phyloP scores from a whole-genome alignment of 1,140 invertebrate species.

The Leptopilina clavipes region DNA sequence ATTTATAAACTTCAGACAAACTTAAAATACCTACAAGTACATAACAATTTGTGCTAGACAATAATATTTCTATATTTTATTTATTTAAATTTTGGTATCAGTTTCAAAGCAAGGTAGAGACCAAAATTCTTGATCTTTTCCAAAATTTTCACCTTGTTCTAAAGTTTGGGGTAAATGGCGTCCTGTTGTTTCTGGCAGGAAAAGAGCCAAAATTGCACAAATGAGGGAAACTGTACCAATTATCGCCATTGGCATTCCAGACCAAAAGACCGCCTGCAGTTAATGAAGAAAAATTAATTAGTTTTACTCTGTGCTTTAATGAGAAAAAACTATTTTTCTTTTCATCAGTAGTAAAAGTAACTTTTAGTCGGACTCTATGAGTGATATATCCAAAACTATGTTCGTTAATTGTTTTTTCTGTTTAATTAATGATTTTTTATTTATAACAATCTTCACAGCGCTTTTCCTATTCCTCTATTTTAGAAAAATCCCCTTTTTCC shows the following conservation, averaged over 20 bases:
- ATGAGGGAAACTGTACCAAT: conserved; percentile 75
- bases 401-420: too few species aligned
- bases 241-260: conserved; percentile 75
- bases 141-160: conserved; percentile 82
- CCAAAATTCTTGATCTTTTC: conserved; percentile 78
- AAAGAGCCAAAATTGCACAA: conserved; percentile 76
- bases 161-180: conserved; percentile 82
- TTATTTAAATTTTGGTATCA: conserved; percentile 41
- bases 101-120: conserved; percentile 70
- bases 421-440: too few species aligned
- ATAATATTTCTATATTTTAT: conserved; percentile 36
- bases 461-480: too few species aligned
- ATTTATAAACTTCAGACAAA: not conserved
- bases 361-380: too few species aligned
- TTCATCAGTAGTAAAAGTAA: not conserved
- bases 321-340: too few species aligned
- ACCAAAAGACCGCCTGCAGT: conserved; percentile 77
- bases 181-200: conserved; percentile 83
- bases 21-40: not conserved
- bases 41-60: conserved; percentile 23
- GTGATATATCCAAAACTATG: too few species aligned
- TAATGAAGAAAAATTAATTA: conserved; percentile 56
- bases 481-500: too few species aligned
- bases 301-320: too few species aligned
- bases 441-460: too few species aligned